Evolutionary conservation across 2,113 vertebrate genomes (phyloP).

Genomic region (Balaeniceps rex): DNA sequence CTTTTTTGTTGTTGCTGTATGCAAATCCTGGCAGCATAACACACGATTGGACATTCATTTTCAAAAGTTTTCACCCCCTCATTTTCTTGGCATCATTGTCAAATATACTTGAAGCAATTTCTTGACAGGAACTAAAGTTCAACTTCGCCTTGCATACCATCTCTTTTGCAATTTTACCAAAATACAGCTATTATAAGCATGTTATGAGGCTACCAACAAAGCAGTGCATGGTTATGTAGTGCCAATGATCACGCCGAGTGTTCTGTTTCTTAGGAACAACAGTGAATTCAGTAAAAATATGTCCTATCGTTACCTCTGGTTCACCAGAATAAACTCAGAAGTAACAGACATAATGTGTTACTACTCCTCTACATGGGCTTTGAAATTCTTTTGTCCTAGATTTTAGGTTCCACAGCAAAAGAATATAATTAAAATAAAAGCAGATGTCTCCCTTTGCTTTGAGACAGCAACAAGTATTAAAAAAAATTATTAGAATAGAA

Average conservation of each 20-base stretch:
- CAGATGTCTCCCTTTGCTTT: background rate
- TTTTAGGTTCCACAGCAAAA: background rate
- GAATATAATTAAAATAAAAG: background rate
- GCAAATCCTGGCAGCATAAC: background rate
- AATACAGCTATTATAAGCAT: background rate
- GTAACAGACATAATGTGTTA: background rate
- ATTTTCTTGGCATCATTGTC: background rate
- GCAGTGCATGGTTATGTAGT: background rate
- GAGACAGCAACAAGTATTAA: background rate
- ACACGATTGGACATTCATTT: background rate
- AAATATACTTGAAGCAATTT: constrained; percentile 18
- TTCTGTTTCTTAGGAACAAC: background rate
- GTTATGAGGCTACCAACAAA: background rate
- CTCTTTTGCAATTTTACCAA: background rate
- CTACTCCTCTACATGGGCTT: background rate
- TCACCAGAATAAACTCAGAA: background rate
- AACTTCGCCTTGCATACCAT: background rate
- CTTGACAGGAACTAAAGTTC: background rate
- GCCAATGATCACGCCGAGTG: background rate
- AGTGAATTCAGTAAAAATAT: background rate
- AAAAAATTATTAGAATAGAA: background rate
- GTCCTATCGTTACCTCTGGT: background rate
- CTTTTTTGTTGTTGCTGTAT: background rate
- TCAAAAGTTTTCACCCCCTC: background rate
- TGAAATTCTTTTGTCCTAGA: background rate